phyloP scores from a whole-genome alignment of 2,113 vertebrate genomes.

The Pelecanoides urinatrix region DNA sequence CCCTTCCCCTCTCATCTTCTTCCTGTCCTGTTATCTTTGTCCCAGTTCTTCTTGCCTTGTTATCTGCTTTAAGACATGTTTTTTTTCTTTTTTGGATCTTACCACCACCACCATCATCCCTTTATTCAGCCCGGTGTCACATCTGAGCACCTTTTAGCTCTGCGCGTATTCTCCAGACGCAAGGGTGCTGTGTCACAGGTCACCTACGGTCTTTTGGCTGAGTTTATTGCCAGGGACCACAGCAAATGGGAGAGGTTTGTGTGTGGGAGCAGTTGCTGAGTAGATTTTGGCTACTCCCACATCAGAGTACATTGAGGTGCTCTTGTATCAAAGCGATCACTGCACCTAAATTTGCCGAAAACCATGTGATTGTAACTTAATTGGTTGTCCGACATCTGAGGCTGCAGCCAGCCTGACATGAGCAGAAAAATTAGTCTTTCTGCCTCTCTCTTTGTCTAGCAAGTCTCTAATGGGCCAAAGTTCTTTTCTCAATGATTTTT shows the following conservation, averaged over 20 bases:
- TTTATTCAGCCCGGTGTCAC: neutral
- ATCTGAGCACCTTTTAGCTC: neutral
- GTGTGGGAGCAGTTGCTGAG: neutral
- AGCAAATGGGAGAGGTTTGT: neutral
- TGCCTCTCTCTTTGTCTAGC: neutral
- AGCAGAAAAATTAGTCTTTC: neutral
- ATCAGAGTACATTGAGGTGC: neutral
- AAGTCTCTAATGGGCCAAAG: neutral
- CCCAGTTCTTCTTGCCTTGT: neutral
- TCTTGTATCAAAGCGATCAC: neutral
- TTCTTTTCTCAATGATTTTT: neutral
- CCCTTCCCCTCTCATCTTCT: neutral
- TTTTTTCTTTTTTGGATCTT: neutral
- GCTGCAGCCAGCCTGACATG: neutral
- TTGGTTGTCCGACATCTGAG: neutral
- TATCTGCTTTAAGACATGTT: neutral
- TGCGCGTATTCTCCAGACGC: fast-evolving
- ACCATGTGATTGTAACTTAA: neutral
- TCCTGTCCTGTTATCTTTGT: neutral
- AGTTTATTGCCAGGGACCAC: neutral
- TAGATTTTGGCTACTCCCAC: neutral
- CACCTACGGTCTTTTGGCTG: neutral
- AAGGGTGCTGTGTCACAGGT: neutral
- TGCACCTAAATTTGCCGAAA: neutral
- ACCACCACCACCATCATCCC: neutral